Evolutionary conservation across 2,888 invertebrate genomes (phyloP).

Genomic region (Sesia apiformis): DNA sequence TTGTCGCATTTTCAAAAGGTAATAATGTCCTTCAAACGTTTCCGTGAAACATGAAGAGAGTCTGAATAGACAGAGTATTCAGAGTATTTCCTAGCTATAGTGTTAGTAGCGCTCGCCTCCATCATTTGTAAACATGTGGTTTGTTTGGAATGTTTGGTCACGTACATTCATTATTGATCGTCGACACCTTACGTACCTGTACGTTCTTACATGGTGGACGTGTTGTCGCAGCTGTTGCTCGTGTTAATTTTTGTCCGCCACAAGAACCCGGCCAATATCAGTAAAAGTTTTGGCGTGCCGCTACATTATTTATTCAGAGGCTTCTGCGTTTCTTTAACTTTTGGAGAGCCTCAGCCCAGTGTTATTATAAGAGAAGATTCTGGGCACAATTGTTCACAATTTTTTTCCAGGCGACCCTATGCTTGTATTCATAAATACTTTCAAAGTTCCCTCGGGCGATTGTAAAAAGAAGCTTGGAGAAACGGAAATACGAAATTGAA

Average conservation of each 20-base stretch:
- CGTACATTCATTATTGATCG: too few species aligned
- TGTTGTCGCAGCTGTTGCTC: slow-evolving; percentile 32
- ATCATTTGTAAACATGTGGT: too few species aligned
- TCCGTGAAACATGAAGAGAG: too few species aligned
- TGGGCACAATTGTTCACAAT: slow-evolving; percentile 31
- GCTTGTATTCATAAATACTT: slow-evolving; percentile 19
- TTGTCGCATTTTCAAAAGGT: too few species aligned
- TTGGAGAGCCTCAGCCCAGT: slow-evolving; percentile 22
- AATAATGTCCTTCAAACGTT: too few species aligned
- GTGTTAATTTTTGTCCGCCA: slow-evolving; percentile 43
- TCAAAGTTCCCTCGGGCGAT: slow-evolving; percentile 12
- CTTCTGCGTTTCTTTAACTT: slow-evolving; percentile 46
- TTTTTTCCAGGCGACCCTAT: slow-evolving; percentile 21
- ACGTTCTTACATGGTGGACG: too few species aligned
- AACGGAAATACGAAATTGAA: neutral
- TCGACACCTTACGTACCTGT: too few species aligned
- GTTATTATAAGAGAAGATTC: slow-evolving; percentile 29
- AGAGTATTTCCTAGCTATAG: too few species aligned
- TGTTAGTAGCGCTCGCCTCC: too few species aligned
- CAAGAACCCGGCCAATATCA: slow-evolving; percentile 56
- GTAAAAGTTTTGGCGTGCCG: slow-evolving; percentile 44
- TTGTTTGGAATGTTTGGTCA: too few species aligned
- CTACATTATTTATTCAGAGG: slow-evolving; percentile 56
- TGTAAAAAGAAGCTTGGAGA: neutral
- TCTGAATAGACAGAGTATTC: too few species aligned